These are phyloP conservation scores for Garrulus glandarius DNA, from an alignment of 2,797 vertebrate genomes.

Conservation along the genomic window DNA sequence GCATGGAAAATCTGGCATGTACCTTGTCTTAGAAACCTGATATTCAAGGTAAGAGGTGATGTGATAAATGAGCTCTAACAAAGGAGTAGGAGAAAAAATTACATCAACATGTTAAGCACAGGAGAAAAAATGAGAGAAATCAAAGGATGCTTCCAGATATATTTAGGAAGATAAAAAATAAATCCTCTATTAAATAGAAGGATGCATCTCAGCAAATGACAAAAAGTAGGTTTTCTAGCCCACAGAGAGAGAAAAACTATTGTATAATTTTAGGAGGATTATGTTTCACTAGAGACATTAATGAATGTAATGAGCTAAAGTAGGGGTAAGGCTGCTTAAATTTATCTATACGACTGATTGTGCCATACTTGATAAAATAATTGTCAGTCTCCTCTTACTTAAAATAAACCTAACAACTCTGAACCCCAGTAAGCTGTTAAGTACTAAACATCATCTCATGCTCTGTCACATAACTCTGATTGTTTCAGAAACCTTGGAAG, in stretches of 20 bases:
- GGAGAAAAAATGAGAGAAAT: background rate
- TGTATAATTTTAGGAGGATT: constrained; percentile 9
- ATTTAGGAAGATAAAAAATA: background rate
- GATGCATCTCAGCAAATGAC: background rate
- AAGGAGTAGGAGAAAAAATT: background rate
- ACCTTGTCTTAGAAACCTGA: background rate
- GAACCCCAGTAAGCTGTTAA: background rate
- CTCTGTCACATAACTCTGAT: background rate
- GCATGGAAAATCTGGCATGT: background rate
- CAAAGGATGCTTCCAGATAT: background rate
- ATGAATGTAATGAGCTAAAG: constrained; percentile 8
- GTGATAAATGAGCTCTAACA: background rate
- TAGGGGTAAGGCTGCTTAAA: constrained; percentile 1
- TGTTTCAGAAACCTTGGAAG: background rate
- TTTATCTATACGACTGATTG: constrained; percentile 7
- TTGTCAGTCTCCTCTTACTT: background rate
- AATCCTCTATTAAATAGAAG: background rate
- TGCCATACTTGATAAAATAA: constrained; percentile 18
- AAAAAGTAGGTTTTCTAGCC: background rate
- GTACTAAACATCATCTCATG: constrained; percentile 1
- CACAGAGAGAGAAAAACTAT: background rate
- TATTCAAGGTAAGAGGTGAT: background rate
- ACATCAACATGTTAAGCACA: background rate
- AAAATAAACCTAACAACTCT: background rate
- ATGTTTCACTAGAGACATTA: background rate